phyloP scores from a whole-genome alignment of 2,888 invertebrate genomes.

The Cosmia pyralina region DNA sequence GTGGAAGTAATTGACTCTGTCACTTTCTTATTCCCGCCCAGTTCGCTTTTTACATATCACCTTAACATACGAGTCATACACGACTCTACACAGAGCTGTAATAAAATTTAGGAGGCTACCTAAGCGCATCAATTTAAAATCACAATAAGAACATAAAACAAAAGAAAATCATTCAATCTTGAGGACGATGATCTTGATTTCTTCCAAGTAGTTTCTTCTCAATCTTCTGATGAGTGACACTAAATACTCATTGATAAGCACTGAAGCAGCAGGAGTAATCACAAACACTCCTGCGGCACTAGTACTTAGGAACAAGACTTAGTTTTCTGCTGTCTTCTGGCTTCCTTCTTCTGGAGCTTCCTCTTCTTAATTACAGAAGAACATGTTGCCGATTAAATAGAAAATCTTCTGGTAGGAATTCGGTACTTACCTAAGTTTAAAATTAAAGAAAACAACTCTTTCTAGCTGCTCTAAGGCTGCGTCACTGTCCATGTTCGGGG shows the following conservation, averaged over 20 bases:
- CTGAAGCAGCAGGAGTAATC: conserved; percentile 96
- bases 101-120: neutral
- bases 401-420: neutral
- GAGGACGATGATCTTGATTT: conserved; percentile 2
- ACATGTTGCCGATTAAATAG: neutral
- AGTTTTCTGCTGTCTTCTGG: conserved; percentile 72
- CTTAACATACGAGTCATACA: neutral
- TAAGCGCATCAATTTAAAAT: neutral
- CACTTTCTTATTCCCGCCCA: no score
- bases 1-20: no score
- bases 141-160: neutral
- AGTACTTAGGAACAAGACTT: conserved; percentile 97
- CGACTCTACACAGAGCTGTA: neutral
- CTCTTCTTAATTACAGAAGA: conserved; percentile 1
- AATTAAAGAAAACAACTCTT: neutral
- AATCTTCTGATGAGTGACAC: conserved; percentile 61
- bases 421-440: neutral
- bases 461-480: no score
- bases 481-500: no score
- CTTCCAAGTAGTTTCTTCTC: conserved; percentile 3
- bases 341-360: neutral
- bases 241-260: conserved; percentile 94
- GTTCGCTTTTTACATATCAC: no score
- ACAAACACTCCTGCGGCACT: conserved; percentile 96
- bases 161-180: neutral